These are phyloP conservation scores for Catharus minimus DNA, from an alignment of 2,113 vertebrate genomes.

Conservation along the genomic window DNA sequence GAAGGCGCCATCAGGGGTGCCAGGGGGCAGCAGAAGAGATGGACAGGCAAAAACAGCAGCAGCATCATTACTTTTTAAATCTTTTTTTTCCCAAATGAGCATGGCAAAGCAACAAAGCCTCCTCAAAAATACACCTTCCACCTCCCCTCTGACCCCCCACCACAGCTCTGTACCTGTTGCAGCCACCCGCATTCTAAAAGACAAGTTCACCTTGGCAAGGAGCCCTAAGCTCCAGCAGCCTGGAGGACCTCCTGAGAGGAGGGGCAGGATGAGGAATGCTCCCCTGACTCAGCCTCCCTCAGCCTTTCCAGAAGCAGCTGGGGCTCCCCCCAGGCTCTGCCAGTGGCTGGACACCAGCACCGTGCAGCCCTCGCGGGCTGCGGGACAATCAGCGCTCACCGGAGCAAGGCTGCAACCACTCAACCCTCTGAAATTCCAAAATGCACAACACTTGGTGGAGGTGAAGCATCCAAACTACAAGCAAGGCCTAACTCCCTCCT, in stretches of 20 bases:
- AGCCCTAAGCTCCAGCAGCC: neutral
- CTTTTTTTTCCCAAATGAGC: neutral
- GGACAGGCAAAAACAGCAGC: neutral
- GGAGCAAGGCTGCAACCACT: rapidly evolving
- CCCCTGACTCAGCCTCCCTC: neutral
- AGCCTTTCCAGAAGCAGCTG: neutral
- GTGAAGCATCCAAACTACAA: neutral
- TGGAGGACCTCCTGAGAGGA: neutral
- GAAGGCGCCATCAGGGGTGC: neutral
- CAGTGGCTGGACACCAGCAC: neutral
- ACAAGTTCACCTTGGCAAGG: rapidly evolving
- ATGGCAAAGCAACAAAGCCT: constrained; percentile 8
- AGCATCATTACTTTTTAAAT: neutral
- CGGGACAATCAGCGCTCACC: rapidly evolving
- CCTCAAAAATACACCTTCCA: neutral
- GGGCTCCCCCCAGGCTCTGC: neutral
- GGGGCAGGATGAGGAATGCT: neutral
- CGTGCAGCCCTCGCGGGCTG: rapidly evolving
- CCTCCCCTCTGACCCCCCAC: neutral
- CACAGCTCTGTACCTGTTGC: neutral
- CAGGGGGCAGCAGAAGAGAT: neutral
- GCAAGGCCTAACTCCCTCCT: neutral
- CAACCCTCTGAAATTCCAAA: neutral
- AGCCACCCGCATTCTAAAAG: neutral
- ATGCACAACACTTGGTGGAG: neutral